Evolutionary conservation across 2,797 vertebrate species (phyloP).

Genomic region (Diglossa cyanea): DNA sequence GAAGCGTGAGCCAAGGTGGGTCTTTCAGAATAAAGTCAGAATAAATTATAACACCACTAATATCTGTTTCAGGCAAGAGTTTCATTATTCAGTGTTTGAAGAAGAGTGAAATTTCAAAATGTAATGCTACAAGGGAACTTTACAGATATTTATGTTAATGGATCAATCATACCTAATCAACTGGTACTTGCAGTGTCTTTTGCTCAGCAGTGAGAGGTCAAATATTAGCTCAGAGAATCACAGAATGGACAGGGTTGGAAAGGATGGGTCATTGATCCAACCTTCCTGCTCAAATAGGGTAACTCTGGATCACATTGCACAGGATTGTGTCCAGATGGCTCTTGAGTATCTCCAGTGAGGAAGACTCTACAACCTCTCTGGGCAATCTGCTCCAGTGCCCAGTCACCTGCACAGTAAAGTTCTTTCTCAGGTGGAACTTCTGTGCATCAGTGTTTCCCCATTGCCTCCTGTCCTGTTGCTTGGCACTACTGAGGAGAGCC

Average conservation of each 20-base stretch:
- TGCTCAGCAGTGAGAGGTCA: not conserved
- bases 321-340: not conserved
- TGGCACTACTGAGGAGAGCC: not conserved
- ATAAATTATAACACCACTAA: not conserved
- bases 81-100: not conserved
- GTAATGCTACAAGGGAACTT: not conserved
- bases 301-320: not conserved
- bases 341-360: not conserved
- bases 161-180: not conserved
- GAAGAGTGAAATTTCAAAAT: not conserved
- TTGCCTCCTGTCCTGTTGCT: not conserved
- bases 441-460: not conserved
- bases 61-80: not conserved
- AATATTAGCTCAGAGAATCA: not conserved
- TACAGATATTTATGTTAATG: not conserved
- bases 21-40: not conserved
- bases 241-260: not conserved
- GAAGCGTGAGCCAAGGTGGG: not conserved
- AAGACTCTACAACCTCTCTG: not conserved
- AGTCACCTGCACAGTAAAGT: not conserved
- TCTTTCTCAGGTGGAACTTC: not conserved
- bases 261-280: not conserved
- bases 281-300: not conserved
- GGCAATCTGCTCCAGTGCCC: not conserved
- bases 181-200: not conserved